A percentile compares a stretch with the other conserved stretches of the same genome.
These are phyloP conservation scores for Diaprepes abbreviatus DNA, from an alignment of 2,888 invertebrate genomes.

Conservation along the genomic window DNA sequence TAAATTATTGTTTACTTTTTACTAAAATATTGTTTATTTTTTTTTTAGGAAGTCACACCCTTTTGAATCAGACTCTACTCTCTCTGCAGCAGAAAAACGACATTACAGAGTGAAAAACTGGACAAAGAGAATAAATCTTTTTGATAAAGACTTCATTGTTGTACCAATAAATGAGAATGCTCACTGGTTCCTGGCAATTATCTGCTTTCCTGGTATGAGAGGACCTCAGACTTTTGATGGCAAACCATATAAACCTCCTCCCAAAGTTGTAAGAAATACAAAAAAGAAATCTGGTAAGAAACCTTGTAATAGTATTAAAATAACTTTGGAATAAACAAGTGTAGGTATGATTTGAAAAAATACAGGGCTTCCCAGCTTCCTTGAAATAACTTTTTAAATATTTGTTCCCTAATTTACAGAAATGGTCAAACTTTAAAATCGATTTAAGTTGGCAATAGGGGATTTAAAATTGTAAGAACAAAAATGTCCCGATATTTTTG, in stretches of 20 bases:
- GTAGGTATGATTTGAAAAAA: too few species aligned
- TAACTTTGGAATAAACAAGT: too few species aligned
- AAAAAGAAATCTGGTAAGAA: conserved; percentile 37
- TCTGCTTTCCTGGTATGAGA: conserved; percentile 91
- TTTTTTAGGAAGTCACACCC: conserved; percentile 70
- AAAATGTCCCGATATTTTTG: too few species aligned
- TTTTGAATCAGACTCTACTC: conserved; percentile 75
- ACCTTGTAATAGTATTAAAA: too few species aligned
- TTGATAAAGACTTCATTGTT: conserved; percentile 95
- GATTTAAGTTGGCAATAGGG: too few species aligned
- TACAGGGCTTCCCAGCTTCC: too few species aligned
- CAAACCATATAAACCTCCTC: conserved; percentile 69
- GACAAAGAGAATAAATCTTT: conserved; percentile 97
- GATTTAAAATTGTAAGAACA: too few species aligned
- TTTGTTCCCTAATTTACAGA: too few species aligned
- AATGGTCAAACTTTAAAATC: too few species aligned
- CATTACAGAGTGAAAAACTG: conserved; percentile 94
- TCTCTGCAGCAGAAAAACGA: conserved; percentile 85
- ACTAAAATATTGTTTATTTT: conserved; percentile 43
- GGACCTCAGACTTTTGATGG: conserved; percentile 80
- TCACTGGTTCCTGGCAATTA: conserved; percentile 98
- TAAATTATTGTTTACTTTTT: too few species aligned
- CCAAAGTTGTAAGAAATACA: conserved; percentile 54
- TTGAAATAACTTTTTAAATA: too few species aligned
- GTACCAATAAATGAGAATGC: conserved; percentile 98